Evolutionary conservation across 1,140 invertebrate species (phyloP), one percentile per base, ranked within the genome.

Genomic region (Nylanderia fulva): DNA sequence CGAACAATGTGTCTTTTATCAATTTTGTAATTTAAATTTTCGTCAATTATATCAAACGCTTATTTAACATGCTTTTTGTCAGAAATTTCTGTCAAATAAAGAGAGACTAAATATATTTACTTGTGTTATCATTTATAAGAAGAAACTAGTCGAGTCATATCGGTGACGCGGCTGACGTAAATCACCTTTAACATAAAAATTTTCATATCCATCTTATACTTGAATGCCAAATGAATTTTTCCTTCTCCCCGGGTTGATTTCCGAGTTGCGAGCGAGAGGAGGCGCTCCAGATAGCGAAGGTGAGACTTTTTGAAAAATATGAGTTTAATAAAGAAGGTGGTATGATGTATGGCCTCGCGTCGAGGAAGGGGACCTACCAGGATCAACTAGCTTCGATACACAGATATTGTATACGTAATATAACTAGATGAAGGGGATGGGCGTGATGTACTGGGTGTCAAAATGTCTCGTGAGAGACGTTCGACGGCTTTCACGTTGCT

Each of bases 301-400:
- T 86, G 87, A 89, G 92, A 90, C 84, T 87, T 89, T 87, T 91
- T 92, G 90, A 93, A 94, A 94, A 94, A 93, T 94, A 94, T 94
- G 92, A 93, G 92, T 94, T 94, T 94, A 94, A 94, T 94, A 94
- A 94, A 94, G 93, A 93, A 92, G 91, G 90, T 91, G 89, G 91
- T 91, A 90, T 94, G 92, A 94, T 94, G 93, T 94, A 94, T 94
- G 89, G 86, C 85, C 71, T 63, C 85, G 66, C 79, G 86, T 87
- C 84, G 85, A 90, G 90, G 90, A 90, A 88, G 91, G 90, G 84
- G 92, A 91, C 90, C 79, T 89, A 86, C 86, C 90, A 66, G 90
- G 89, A 94, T 93, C 91, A 92, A 91, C 89, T 84, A 74, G 85
- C 90, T 93, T 94, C 93, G 93, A 94, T 94, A 93, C 89, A 87